Evolutionary conservation across 2,797 vertebrate genomes (phyloP), one percentile per base, ranked within the genome.

Genomic region (Lagocephalus sceleratus): DNA sequence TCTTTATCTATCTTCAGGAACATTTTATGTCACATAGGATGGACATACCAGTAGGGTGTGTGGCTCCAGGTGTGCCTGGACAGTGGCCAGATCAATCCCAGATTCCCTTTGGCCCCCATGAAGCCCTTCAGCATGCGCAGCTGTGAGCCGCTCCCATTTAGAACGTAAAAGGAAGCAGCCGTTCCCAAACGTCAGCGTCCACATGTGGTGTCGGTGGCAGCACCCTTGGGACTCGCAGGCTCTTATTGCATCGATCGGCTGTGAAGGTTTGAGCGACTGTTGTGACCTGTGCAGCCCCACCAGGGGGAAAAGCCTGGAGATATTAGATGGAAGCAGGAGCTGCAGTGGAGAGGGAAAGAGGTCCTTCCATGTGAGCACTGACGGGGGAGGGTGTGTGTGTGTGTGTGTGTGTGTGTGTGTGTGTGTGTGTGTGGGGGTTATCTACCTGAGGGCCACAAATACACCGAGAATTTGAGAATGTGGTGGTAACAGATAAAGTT

Each of bases 321-420:
- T 74, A 78, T 77, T 63, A 61, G 32, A 80, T 74, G 47, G n/a
- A 47, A 5, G 29, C 49, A 48, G 56, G 51, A 54, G 6, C 73
- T 5, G 73, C 76, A 76, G 73, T 73, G 74, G 76, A 40, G 72
- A 22, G 72, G 26, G 43, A 17, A 42, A 0, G 10, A n/a, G 49
- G 49, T 60, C 2, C 40, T 12, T 65, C 67, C 49, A 14, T 39
- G 49, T 79, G 76, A 75, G 71, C 76, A 62, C 14, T 0, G n/a
- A 15, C 63, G 68, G 4, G 11, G 29, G 29, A 25, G 25, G 19
- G n/a, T n/a, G n/a, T n/a, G n/a, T n/a, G n/a, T n/a, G n/a, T n/a
- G n/a, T n/a, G n/a, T n/a, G n/a, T n/a, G n/a, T n/a, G n/a, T n/a
- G n/a, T n/a, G n/a, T n/a, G n/a, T n/a, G n/a, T n/a, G n/a, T n/a